Conservation (phyloP, 2,888 invertebrate species). For the Theretra japonica region DNA sequence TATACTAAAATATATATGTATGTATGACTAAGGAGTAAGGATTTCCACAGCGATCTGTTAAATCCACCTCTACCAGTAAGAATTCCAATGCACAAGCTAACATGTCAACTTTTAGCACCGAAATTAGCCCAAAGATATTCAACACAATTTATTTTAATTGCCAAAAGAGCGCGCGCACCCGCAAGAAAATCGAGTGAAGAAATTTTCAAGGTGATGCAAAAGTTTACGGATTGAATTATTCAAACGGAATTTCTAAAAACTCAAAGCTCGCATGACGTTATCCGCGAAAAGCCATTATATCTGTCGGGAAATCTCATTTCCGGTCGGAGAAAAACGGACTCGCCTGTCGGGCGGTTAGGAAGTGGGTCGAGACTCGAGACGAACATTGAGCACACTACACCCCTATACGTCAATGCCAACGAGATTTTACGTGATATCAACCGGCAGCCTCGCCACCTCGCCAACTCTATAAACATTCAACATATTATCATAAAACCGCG, state of each 20-base stretch:
- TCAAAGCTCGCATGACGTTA: conserved; percentile 68
- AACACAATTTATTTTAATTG: background rate
- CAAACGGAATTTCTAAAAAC: conserved; percentile 58
- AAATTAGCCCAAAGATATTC: no score
- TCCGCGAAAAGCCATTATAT: conserved; percentile 77
- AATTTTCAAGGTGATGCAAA: conserved; percentile 14
- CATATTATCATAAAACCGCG: background rate
- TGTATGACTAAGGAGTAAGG: no score
- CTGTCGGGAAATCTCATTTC: conserved; percentile 81
- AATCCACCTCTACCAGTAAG: no score
- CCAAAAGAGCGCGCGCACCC: background rate
- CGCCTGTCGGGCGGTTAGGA: conserved; percentile 56
- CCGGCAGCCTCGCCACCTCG: background rate
- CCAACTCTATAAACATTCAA: background rate
- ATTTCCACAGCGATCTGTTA: no score
- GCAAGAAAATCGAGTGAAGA: background rate
- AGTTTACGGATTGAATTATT: conserved; percentile 53
- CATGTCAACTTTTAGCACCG: no score
- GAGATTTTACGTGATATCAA: conserved; percentile 31
- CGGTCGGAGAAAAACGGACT: conserved; percentile 75
- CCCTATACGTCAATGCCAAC: conserved; percentile 25
- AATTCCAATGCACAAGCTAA: no score
- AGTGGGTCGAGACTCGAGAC: conserved; percentile 64
- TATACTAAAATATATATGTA: no score
- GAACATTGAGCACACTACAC: conserved; percentile 31